These are phyloP conservation scores for Yponomeuta sedellus DNA, from an alignment of 2,888 invertebrate species.

Conservation along the genomic window DNA sequence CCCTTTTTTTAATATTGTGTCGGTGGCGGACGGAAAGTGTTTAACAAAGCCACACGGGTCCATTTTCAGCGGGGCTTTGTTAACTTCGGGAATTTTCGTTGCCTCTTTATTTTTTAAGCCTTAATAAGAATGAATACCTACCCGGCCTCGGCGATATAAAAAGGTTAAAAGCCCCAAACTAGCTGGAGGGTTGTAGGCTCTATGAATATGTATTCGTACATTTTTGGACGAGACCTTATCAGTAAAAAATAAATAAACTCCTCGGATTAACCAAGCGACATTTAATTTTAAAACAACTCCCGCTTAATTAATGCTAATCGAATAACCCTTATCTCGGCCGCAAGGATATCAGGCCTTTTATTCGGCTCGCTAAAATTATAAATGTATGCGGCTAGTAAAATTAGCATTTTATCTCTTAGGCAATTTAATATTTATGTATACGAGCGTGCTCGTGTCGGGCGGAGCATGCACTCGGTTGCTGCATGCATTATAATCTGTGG, in stretches of 20 bases:
- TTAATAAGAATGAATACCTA: not conserved
- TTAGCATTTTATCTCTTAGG: conserved; percentile 71
- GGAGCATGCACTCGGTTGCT: conserved; percentile 33
- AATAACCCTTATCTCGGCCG: conserved; percentile 17
- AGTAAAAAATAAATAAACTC: not conserved
- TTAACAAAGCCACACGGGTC: conserved; percentile 8
- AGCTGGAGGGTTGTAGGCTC: too few species aligned
- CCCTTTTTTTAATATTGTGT: conserved; percentile 9
- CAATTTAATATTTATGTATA: conserved; percentile 69
- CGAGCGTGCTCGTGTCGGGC: conserved; percentile 51
- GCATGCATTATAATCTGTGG: conserved; percentile 53
- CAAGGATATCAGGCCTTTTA: conserved; percentile 45
- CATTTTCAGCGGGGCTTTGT: conserved; percentile 8
- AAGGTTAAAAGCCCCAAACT: too few species aligned
- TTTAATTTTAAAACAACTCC: conserved; percentile 5
- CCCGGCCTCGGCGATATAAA: not conserved
- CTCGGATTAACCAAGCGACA: not conserved
- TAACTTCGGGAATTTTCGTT: conserved; percentile 7
- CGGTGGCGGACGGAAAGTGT: conserved; percentile 6
- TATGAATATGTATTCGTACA: too few species aligned
- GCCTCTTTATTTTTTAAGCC: conserved; percentile 7
- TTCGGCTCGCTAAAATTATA: conserved; percentile 42
- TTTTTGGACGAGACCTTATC: too few species aligned
- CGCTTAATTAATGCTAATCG: conserved; percentile 14
- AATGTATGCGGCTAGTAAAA: conserved; percentile 54